Evolutionary conservation across 2,797 vertebrate genomes (phyloP).

Genomic region (Saxicola maurus): DNA sequence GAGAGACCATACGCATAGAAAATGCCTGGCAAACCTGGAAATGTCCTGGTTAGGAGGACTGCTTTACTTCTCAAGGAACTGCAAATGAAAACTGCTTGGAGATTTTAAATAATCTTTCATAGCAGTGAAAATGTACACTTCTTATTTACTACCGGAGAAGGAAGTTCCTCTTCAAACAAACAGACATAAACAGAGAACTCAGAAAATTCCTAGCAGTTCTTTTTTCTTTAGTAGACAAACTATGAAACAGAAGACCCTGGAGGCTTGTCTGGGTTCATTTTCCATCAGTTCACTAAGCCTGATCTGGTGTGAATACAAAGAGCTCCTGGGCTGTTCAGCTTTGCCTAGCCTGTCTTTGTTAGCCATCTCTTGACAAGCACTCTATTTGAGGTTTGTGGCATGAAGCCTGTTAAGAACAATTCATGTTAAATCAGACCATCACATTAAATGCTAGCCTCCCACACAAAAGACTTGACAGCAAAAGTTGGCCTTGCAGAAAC

Average conservation of each 20-base stretch:
- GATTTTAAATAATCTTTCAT: neutral
- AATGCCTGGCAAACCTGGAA: neutral
- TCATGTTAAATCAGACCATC: constrained; percentile 8
- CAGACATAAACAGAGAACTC: neutral
- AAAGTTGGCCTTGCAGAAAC: neutral
- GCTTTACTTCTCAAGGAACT: neutral
- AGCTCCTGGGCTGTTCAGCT: neutral
- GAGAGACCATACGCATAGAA: neutral
- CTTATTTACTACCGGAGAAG: neutral
- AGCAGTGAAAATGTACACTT: neutral
- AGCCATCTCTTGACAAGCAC: neutral
- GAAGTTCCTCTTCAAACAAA: neutral
- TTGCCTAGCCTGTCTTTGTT: neutral
- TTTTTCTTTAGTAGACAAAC: neutral
- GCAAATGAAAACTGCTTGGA: neutral
- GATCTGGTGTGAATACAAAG: neutral
- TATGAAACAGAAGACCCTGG: neutral
- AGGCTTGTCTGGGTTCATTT: neutral
- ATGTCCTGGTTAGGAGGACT: neutral
- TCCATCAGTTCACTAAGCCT: neutral
- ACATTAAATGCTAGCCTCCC: neutral
- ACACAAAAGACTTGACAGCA: neutral
- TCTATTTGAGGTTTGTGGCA: neutral
- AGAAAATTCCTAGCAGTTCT: neutral
- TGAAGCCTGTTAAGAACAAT: neutral